These are phyloP conservation scores for Falco biarmicus DNA, from an alignment of 2,797 vertebrate species.

Conservation along the genomic window DNA sequence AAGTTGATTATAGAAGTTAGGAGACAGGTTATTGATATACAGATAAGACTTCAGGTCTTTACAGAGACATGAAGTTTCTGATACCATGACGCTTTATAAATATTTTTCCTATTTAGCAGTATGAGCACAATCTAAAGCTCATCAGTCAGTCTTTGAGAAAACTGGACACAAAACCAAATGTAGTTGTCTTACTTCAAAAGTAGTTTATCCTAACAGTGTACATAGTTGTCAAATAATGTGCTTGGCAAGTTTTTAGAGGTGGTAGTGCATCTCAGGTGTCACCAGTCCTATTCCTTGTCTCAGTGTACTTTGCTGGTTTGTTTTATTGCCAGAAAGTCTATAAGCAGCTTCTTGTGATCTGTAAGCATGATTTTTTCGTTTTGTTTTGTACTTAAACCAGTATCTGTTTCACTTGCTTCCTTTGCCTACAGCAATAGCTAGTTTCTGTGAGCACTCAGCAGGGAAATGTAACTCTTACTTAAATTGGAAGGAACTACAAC, in stretches of 20 bases:
- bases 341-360: conserved; percentile 5
- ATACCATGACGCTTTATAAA: background rate
- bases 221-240: background rate
- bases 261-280: background rate
- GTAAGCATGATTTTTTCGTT: background rate
- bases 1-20: background rate
- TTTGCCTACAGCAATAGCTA: conserved; percentile 31
- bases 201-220: background rate
- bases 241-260: background rate
- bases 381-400: background rate
- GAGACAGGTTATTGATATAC: background rate
- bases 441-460: conserved; percentile 34
- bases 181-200: background rate
- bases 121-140: background rate
- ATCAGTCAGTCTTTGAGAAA: background rate
- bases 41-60: background rate
- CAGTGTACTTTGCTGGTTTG: background rate
- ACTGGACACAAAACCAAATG: background rate
- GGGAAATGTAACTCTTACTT: conserved; percentile 40
- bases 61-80: background rate
- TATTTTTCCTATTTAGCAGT: background rate
- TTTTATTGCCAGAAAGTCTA: conserved; percentile 10
- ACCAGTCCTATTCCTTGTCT: background rate
- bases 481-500: conserved; percentile 22
- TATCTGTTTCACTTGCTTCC: conserved; percentile 10